Percentiles rank a stretch among this genome's conserved stretches.
phyloP scores from a whole-genome alignment of 2,888 invertebrate genomes.

The Dioctria linearis region DNA sequence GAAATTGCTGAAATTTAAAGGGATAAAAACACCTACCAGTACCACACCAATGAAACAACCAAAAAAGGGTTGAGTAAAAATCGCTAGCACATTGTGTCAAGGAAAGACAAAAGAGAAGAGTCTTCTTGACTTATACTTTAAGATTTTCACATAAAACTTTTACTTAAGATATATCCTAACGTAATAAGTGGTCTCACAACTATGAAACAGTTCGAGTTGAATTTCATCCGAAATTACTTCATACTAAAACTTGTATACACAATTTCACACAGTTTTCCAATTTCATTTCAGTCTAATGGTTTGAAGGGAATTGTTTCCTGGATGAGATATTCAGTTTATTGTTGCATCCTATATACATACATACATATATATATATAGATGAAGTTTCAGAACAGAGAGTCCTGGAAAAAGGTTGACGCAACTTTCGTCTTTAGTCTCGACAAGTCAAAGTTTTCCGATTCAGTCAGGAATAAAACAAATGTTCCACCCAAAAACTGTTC shows the following conservation, averaged over 20 bases:
- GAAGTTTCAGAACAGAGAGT: not conserved
- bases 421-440: not conserved
- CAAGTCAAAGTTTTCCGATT: slow-evolving; percentile 43
- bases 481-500: not conserved
- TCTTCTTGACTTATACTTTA: too few relatives aligned
- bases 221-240: slow-evolving; percentile 40
- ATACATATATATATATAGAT: too few relatives aligned
- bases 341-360: not conserved
- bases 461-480: slow-evolving; percentile 21
- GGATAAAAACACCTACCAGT: not conserved
- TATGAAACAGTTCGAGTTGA: not conserved
- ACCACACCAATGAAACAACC: not conserved
- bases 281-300: not conserved
- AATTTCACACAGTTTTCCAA: slow-evolving; percentile 43
- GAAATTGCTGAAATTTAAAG: slow-evolving; percentile 36
- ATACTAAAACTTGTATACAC: slow-evolving; percentile 32
- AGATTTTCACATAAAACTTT: slow-evolving; percentile 32
- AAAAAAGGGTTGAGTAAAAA: not conserved
- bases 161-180: not conserved
- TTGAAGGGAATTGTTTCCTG: slow-evolving; percentile 1
- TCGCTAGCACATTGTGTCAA: not conserved
- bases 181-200: slow-evolving; percentile 37
- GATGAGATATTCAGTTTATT: slow-evolving; percentile 16
- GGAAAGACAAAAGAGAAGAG: not conserved
- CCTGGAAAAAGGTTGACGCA: not conserved